phyloP scores from a whole-genome alignment of 2,888 invertebrate genomes.

The Neoitamus cyanurus region DNA sequence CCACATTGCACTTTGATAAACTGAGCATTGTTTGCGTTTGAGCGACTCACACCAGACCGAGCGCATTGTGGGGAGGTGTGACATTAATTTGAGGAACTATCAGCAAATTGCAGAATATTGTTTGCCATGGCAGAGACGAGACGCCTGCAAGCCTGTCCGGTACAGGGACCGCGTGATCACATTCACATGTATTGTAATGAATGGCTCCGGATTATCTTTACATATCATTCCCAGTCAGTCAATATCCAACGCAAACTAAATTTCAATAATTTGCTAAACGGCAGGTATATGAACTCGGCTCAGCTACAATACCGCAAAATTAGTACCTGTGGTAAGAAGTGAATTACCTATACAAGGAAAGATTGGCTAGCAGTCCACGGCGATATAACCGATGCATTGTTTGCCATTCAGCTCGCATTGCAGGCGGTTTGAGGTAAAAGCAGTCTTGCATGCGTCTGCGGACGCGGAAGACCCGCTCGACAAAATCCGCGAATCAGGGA shows the following conservation, averaged over 20 bases:
- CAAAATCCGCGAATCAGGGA: neutral
- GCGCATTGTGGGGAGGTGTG: neutral
- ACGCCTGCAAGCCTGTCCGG: neutral
- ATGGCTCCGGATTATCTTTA: neutral
- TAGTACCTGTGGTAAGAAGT: neutral
- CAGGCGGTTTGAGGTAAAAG: neutral
- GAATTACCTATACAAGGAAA: neutral
- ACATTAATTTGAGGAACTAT: slow-evolving; percentile 28
- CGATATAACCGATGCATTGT: neutral
- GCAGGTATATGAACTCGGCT: neutral
- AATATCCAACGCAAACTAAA: neutral
- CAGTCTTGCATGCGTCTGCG: neutral
- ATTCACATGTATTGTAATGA: neutral
- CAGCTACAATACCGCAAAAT: neutral
- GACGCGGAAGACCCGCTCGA: neutral
- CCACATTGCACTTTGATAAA: slow-evolving; percentile 13
- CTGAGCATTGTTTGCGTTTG: neutral
- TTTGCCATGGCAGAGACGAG: neutral
- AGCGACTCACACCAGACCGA: neutral
- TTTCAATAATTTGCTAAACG: neutral
- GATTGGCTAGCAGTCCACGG: neutral
- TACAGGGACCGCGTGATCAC: neutral
- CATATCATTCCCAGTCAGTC: neutral
- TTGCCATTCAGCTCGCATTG: neutral
- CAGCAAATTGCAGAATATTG: neutral